Conservation (phyloP, 1,140 invertebrate genomes). For the Zaprionus tsacasi region DNA sequence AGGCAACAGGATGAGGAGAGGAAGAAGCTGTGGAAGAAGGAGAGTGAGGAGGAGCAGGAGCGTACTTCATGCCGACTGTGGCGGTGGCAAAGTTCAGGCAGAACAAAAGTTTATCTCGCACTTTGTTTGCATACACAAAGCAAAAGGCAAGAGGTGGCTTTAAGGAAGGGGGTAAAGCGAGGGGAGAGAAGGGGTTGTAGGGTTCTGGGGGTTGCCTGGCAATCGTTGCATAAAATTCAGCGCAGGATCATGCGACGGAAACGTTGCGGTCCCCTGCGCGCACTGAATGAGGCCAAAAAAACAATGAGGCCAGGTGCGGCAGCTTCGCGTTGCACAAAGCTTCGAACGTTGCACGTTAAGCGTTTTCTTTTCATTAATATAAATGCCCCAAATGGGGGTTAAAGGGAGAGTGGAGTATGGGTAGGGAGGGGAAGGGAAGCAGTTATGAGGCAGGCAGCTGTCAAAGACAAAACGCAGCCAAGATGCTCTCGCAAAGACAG, state of each 20-base stretch:
- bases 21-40: background rate
- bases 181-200: background rate
- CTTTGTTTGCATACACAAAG: conserved; percentile 76
- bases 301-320: conserved; percentile 52
- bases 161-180: background rate
- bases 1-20: background rate
- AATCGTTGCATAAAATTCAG: conserved; percentile 66
- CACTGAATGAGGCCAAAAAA: conserved; percentile 45
- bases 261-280: conserved; percentile 47
- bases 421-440: background rate
- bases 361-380: conserved; percentile 78
- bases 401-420: too few species aligned
- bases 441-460: background rate
- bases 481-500: conserved; percentile 27
- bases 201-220: conserved; percentile 1
- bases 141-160: background rate
- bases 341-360: conserved; percentile 55
- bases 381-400: conserved; percentile 57
- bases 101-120: conserved; percentile 81
- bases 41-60: background rate
- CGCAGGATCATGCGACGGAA: conserved; percentile 56
- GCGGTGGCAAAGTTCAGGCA: conserved; percentile 71
- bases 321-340: conserved; percentile 18
- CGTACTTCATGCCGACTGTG: conserved; percentile 2
- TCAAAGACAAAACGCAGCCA: conserved; percentile 2